Evolutionary conservation across 2,888 invertebrate species (phyloP).

Genomic region (Clanis bilineata): DNA sequence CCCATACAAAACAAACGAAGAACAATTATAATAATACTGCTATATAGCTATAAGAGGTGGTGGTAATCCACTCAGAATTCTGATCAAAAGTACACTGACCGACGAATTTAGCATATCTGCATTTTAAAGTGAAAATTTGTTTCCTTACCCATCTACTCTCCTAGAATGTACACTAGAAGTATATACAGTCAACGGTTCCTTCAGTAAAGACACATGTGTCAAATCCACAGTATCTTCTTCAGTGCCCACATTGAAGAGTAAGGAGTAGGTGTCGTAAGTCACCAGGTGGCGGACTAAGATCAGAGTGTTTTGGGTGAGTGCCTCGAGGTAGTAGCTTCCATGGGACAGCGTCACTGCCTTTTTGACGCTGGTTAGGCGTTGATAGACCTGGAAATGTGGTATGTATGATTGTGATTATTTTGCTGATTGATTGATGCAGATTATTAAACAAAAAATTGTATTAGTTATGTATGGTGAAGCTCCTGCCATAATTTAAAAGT

Average conservation of each 20-base stretch:
- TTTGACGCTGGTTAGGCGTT: constrained; percentile 75
- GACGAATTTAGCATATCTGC: too few relatives aligned
- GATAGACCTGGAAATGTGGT: constrained; percentile 71
- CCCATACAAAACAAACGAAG: too few relatives aligned
- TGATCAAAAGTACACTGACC: too few relatives aligned
- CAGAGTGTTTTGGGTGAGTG: constrained; percentile 47
- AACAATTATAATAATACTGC: too few relatives aligned
- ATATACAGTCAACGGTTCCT: constrained; percentile 46
- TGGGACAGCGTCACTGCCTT: constrained; percentile 61
- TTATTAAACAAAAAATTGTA: too few relatives aligned
- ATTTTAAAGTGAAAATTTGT: background rate
- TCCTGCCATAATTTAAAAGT: too few relatives aligned
- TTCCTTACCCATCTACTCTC: constrained; percentile 49
- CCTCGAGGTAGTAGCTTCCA: constrained; percentile 57
- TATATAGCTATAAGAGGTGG: too few relatives aligned
- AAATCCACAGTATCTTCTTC: constrained; percentile 62
- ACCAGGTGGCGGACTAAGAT: constrained; percentile 48
- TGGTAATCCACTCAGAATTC: too few relatives aligned
- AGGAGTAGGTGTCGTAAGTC: constrained; percentile 53
- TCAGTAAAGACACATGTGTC: constrained; percentile 34
- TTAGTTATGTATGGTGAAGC: too few relatives aligned
- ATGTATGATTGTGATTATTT: background rate
- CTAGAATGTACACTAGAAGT: constrained; percentile 56
- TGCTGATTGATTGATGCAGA: too few relatives aligned
- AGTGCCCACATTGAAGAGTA: constrained; percentile 79